Evolutionary conservation across 2,888 invertebrate species (phyloP).

Genomic region (Pristionchus mayeri): DNA sequence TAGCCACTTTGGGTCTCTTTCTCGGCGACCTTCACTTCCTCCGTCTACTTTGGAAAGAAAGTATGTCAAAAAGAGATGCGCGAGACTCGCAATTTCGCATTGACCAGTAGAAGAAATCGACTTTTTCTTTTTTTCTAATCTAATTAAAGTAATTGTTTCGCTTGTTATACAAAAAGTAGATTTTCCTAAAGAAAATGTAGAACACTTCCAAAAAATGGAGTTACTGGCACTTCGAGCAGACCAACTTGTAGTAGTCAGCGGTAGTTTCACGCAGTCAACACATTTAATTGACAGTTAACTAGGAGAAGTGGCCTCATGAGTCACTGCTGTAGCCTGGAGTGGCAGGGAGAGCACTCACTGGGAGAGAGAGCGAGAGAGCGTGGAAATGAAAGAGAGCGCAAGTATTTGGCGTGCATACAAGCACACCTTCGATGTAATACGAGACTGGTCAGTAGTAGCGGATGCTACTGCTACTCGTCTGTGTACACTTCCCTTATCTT

Average conservation of each 20-base stretch:
- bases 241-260: background rate
- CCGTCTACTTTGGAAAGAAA: background rate
- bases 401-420: background rate
- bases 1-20: constrained; percentile 3
- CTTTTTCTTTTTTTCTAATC: too few relatives aligned
- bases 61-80: background rate
- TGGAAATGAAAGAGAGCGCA: background rate
- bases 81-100: background rate
- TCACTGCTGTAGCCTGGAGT: background rate
- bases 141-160: too few relatives aligned
- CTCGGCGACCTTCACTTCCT: background rate
- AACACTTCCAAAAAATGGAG: too few relatives aligned
- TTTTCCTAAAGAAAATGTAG: too few relatives aligned
- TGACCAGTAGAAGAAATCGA: too few relatives aligned
- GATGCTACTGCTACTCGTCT: background rate
- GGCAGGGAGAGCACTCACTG: background rate
- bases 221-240: too few relatives aligned
- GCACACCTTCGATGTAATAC: background rate
- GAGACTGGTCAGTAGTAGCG: constrained; percentile 21
- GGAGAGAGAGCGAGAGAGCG: background rate
- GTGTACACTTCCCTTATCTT: background rate
- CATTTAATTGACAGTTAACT: background rate
- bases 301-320: background rate
- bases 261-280: background rate
- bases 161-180: too few relatives aligned